phyloP scores from a whole-genome alignment of 2,888 invertebrate genomes.

The Orthosia gothica region DNA sequence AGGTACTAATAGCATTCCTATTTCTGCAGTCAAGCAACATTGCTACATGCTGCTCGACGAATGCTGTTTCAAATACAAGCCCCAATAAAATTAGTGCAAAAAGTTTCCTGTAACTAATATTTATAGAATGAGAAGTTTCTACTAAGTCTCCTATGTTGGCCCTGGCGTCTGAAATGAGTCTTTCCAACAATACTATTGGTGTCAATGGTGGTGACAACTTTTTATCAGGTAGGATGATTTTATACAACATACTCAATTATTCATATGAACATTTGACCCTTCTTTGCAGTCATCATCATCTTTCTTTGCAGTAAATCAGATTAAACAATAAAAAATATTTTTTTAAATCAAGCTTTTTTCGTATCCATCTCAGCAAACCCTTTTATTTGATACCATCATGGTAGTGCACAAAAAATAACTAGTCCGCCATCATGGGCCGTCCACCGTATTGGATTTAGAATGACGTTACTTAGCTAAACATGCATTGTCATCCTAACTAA shows the following conservation, averaged over 20 bases:
- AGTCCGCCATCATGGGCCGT: too few relatives aligned
- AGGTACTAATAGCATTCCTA: background rate
- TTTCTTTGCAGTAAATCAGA: too few relatives aligned
- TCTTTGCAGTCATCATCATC: background rate
- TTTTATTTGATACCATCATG: too few relatives aligned
- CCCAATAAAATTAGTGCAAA: background rate
- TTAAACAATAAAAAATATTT: too few relatives aligned
- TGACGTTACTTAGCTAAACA: too few relatives aligned
- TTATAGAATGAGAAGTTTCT: background rate
- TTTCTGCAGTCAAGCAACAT: constrained; percentile 4
- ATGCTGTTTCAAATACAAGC: background rate
- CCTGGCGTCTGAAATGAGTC: background rate
- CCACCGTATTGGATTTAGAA: too few relatives aligned
- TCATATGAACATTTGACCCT: background rate
- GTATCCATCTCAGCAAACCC: too few relatives aligned
- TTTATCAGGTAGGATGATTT: background rate
- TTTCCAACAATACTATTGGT: background rate
- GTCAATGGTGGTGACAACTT: background rate
- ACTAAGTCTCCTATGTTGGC: background rate
- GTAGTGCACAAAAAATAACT: too few relatives aligned
- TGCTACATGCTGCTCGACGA: constrained; percentile 1
- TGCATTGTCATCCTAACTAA: too few relatives aligned
- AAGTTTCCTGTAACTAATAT: background rate
- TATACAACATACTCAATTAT: too few relatives aligned
- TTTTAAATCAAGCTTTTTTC: too few relatives aligned